phyloP scores from a whole-genome alignment of 2,113 vertebrate genomes.

The Sturnus vulgaris region DNA sequence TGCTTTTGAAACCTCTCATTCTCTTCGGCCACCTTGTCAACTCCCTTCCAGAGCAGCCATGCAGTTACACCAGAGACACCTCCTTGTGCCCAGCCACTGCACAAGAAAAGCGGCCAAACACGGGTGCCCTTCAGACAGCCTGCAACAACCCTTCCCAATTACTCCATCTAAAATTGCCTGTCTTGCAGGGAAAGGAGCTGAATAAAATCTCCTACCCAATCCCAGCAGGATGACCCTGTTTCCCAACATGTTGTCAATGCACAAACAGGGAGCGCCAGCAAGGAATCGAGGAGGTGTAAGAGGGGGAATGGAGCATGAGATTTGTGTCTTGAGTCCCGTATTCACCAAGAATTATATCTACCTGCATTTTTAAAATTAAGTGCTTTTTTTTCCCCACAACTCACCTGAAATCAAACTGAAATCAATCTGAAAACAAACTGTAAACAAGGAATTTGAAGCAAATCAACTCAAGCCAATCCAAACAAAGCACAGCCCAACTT shows the following conservation, averaged over 20 bases:
- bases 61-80: constrained; percentile 33
- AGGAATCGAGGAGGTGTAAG: neutral
- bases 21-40: neutral
- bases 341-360: neutral
- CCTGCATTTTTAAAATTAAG: neutral
- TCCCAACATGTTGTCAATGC: neutral
- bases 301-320: neutral
- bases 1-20: neutral
- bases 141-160: constrained; percentile 9
- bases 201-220: neutral
- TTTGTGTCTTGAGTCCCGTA: neutral
- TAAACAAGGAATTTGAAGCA: constrained; percentile 63
- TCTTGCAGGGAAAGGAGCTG: neutral
- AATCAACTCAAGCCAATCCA: constrained; percentile 44
- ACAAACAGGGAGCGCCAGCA: neutral
- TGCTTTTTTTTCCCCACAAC: neutral
- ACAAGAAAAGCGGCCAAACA: constrained; percentile 6
- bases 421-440: constrained; percentile 46
- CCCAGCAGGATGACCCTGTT: constrained; percentile 8
- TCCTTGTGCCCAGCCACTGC: neutral
- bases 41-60: constrained; percentile 26
- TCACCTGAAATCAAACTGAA: neutral
- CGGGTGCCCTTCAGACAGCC: constrained; percentile 20
- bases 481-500: constrained; percentile 68
- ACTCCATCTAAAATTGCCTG: neutral